Conservation (phyloP, 2,888 invertebrate species). For the Diachrysia chrysitis region DNA sequence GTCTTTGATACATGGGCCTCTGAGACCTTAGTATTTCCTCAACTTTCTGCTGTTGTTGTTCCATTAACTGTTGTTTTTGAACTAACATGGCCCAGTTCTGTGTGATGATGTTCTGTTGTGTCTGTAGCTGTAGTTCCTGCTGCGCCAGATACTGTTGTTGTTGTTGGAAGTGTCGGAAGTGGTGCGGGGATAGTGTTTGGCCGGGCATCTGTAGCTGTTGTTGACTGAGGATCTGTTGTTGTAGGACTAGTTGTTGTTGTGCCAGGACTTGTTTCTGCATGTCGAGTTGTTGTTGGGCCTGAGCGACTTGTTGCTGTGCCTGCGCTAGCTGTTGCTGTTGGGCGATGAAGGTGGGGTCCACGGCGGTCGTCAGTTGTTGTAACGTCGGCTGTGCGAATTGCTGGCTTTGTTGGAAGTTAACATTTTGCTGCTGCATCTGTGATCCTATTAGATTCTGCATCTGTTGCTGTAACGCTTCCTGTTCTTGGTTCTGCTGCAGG, state of each 20-base stretch:
- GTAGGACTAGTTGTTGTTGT: constrained; percentile 85
- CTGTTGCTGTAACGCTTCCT: constrained; percentile 71
- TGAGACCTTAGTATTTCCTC: constrained; percentile 80
- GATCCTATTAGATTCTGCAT: constrained; percentile 76
- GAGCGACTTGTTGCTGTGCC: constrained; percentile 83
- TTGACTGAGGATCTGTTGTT: constrained; percentile 84
- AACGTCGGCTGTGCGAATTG: constrained; percentile 77
- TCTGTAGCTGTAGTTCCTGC: constrained; percentile 86
- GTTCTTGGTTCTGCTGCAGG: constrained; percentile 67
- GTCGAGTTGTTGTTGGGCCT: constrained; percentile 85
- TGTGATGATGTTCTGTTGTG: constrained; percentile 89
- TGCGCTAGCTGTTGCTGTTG: constrained; percentile 85
- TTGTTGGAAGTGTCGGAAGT: constrained; percentile 78
- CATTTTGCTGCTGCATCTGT: constrained; percentile 77
- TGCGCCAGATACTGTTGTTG: constrained; percentile 88
- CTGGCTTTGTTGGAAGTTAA: constrained; percentile 76
- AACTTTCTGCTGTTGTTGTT: constrained; percentile 87
- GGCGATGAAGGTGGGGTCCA: constrained; percentile 78
- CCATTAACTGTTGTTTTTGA: constrained; percentile 86
- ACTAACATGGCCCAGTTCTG: constrained; percentile 87
- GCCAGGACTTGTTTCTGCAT: constrained; percentile 85
- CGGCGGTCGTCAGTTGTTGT: constrained; percentile 64
- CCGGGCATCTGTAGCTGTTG: constrained; percentile 83
- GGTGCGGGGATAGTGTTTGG: constrained; percentile 85
- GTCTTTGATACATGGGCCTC: constrained; percentile 81